Evolutionary conservation across 2,113 vertebrate species (phyloP).

Genomic region (Prietella phreatophila): DNA sequence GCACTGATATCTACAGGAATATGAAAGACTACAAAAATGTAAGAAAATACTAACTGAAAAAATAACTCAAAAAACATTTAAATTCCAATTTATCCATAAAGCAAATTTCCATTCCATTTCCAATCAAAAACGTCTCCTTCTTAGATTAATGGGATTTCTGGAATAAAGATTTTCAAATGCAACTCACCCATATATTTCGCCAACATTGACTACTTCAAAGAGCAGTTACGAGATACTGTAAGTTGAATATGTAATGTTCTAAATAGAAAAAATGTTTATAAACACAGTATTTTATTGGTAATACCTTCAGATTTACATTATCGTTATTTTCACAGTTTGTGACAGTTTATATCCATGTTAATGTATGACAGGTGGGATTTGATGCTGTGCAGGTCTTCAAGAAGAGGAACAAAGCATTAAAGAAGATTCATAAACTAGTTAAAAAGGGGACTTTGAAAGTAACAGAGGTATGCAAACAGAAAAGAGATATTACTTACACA

Average conservation of each 20-base stretch:
- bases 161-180: slow-evolving; percentile 84
- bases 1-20: slow-evolving; percentile 83
- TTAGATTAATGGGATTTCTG: slow-evolving; percentile 77
- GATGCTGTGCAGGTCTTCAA: slow-evolving; percentile 83
- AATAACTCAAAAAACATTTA: not conserved
- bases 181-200: slow-evolving; percentile 85
- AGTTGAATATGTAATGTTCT: slow-evolving; percentile 54
- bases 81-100: not conserved
- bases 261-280: not conserved
- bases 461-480: slow-evolving; percentile 71
- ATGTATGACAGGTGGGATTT: slow-evolving; percentile 77
- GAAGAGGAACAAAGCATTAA: slow-evolving; percentile 83
- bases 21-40: slow-evolving; percentile 82
- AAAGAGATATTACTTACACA: not conserved
- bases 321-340: not conserved
- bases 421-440: slow-evolving; percentile 82
- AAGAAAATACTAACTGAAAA: slow-evolving; percentile 54
- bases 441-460: slow-evolving; percentile 82
- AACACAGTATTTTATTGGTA: not conserved
- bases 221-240: slow-evolving; percentile 77
- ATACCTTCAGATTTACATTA: not conserved
- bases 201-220: slow-evolving; percentile 84
- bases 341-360: not conserved
- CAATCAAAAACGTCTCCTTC: not conserved
- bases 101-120: not conserved